These are phyloP conservation scores for Formicarius rufipectus DNA, from an alignment of 2,113 vertebrate genomes.

Conservation along the genomic window DNA sequence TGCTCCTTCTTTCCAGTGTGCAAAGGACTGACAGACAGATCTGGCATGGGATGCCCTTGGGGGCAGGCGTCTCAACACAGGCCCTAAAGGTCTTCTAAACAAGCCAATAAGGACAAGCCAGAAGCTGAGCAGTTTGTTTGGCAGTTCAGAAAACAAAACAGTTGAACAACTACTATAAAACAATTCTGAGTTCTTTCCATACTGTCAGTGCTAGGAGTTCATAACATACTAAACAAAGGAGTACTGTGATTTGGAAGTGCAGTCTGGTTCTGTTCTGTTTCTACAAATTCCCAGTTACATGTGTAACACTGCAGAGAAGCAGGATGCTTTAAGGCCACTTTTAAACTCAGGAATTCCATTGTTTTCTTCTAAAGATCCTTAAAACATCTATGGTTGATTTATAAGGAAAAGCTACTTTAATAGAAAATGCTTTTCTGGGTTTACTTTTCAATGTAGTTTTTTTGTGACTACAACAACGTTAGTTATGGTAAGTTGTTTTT, in stretches of 20 bases:
- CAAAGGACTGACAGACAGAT: neutral
- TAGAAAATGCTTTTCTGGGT: neutral
- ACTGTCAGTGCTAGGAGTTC: neutral
- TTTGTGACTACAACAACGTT: neutral
- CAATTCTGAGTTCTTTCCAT: neutral
- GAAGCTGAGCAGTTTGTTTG: neutral
- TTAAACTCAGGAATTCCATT: neutral
- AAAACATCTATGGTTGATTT: neutral
- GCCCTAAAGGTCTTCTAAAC: neutral
- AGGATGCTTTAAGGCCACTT: neutral
- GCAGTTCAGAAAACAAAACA: neutral
- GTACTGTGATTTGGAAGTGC: neutral
- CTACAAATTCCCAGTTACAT: neutral
- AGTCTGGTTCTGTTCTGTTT: neutral
- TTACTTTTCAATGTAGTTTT: neutral
- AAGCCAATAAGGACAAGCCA: neutral
- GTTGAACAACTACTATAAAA: neutral
- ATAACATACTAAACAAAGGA: neutral
- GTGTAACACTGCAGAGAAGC: neutral
- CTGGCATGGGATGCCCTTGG: accelerated
- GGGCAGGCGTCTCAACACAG: neutral
- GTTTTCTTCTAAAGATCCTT: neutral
- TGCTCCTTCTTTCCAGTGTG: neutral
- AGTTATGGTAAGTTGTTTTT: neutral
- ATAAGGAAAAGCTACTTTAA: neutral